phyloP scores from a whole-genome alignment of 1,140 invertebrate species.

The Meloidogyne chitwoodi region DNA sequence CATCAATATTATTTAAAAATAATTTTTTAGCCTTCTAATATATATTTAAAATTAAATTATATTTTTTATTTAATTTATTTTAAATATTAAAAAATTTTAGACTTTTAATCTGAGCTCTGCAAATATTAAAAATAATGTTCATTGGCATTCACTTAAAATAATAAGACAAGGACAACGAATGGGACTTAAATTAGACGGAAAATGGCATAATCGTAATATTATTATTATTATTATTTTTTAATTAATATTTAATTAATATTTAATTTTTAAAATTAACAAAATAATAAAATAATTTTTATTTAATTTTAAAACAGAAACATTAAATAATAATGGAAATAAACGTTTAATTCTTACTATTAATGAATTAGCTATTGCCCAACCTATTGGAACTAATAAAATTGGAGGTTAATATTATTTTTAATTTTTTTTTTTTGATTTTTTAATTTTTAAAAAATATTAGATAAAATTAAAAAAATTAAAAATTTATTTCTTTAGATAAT shows the following conservation, averaged over 20 bases:
- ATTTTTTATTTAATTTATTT: too few relatives aligned
- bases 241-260: too few relatives aligned
- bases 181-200: slow-evolving; percentile 77
- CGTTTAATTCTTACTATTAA: neutral
- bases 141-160: slow-evolving; percentile 85
- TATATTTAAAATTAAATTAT: too few relatives aligned
- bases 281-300: neutral
- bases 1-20: too few relatives aligned
- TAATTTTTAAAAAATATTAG: neutral
- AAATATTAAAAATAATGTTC: slow-evolving; percentile 70
- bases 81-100: slow-evolving; percentile 16
- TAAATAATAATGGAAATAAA: neutral
- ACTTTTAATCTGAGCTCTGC: slow-evolving; percentile 65
- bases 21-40: too few relatives aligned
- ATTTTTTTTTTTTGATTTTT: neutral
- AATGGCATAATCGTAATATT: slow-evolving; percentile 46
- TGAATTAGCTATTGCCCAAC: slow-evolving; percentile 9
- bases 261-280: slow-evolving; percentile 10
- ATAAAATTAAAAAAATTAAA: neutral
- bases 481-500: neutral
- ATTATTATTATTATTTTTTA: too few relatives aligned
- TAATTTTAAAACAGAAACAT: neutral
- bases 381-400: slow-evolving; percentile 4
- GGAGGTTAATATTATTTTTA: neutral
- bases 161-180: slow-evolving; percentile 76